Conservation (phyloP, 2,888 invertebrate genomes). For the Xylocampa areola region DNA sequence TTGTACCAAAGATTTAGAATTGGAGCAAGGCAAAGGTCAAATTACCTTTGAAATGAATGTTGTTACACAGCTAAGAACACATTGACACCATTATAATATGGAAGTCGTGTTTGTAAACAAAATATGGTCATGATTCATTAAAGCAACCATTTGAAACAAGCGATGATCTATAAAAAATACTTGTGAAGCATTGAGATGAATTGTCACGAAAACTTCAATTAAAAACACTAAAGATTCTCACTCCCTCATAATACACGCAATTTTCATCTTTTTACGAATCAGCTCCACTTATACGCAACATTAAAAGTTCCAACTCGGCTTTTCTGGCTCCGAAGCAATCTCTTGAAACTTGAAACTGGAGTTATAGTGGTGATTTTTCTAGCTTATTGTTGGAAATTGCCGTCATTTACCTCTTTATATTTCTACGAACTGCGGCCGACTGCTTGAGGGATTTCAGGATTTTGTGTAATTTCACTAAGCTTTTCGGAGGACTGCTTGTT, state of each 20-base stretch:
- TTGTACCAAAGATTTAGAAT: slow-evolving; percentile 11
- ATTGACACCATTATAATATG: slow-evolving; percentile 25
- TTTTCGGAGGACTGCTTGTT: slow-evolving; percentile 19
- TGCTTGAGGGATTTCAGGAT: slow-evolving; percentile 24
- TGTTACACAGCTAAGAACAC: slow-evolving; percentile 20
- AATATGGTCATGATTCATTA: background rate
- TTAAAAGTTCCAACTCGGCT: slow-evolving; percentile 33
- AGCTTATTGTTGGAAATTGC: slow-evolving; percentile 77
- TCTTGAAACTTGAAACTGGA: slow-evolving; percentile 61
- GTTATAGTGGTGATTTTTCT: slow-evolving; percentile 77
- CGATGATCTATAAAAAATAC: too few species aligned
- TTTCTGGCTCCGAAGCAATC: slow-evolving; percentile 27
- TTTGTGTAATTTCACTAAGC: slow-evolving; percentile 44
- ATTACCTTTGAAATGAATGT: slow-evolving; percentile 37
- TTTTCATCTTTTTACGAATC: slow-evolving; percentile 33
- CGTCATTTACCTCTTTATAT: slow-evolving; percentile 73
- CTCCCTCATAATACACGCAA: slow-evolving; percentile 8
- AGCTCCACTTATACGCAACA: slow-evolving; percentile 20
- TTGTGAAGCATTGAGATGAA: too few species aligned
- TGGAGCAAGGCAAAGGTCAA: slow-evolving; percentile 36
- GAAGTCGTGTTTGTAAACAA: slow-evolving; percentile 9
- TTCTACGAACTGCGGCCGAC: slow-evolving; percentile 36
- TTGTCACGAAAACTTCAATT: slow-evolving; percentile 1
- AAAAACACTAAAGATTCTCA: slow-evolving; percentile 12
- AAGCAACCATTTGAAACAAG: too few species aligned